Evolutionary conservation across 2,888 invertebrate genomes (phyloP).

Genomic region (Matsumyia berberina): DNA sequence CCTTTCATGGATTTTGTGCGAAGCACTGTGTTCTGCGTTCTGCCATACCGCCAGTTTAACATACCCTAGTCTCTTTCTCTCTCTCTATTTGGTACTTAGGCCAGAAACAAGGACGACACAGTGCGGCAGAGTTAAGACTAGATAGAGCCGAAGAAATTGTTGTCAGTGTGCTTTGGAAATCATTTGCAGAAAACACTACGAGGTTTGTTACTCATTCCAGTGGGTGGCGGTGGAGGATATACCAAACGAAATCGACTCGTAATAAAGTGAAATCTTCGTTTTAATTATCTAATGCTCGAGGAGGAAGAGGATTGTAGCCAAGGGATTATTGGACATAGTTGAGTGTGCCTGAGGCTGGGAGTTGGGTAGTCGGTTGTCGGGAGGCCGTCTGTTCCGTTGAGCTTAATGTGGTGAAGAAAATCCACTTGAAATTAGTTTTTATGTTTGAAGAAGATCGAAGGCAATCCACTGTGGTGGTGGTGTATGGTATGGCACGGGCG

Average conservation of each 20-base stretch:
- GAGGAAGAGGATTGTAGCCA: slow-evolving; percentile 36
- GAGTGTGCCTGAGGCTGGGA: slow-evolving; percentile 26
- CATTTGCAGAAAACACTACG: slow-evolving; percentile 70
- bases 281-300: slow-evolving; percentile 69
- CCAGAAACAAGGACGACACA: slow-evolving; percentile 46
- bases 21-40: slow-evolving; percentile 38
- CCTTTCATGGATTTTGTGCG: slow-evolving; percentile 69
- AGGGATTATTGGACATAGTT: slow-evolving; percentile 67
- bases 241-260: slow-evolving; percentile 64
- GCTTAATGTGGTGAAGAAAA: slow-evolving; percentile 75
- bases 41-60: slow-evolving; percentile 54
- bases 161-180: slow-evolving; percentile 73
- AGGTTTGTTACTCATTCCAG: slow-evolving; percentile 58
- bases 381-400: slow-evolving; percentile 54
- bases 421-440: slow-evolving; percentile 71
- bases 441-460: slow-evolving; percentile 60
- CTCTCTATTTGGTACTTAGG: slow-evolving; percentile 10
- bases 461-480: slow-evolving; percentile 37
- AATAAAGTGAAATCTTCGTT: slow-evolving; percentile 73
- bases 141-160: slow-evolving; percentile 63
- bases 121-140: slow-evolving; percentile 25
- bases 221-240: slow-evolving; percentile 11
- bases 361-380: too few species aligned
- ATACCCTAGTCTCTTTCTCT: slow-evolving; percentile 32
- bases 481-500: not conserved